phyloP scores from a whole-genome alignment of 2,888 invertebrate species.

The Megalurothrips usitatus region DNA sequence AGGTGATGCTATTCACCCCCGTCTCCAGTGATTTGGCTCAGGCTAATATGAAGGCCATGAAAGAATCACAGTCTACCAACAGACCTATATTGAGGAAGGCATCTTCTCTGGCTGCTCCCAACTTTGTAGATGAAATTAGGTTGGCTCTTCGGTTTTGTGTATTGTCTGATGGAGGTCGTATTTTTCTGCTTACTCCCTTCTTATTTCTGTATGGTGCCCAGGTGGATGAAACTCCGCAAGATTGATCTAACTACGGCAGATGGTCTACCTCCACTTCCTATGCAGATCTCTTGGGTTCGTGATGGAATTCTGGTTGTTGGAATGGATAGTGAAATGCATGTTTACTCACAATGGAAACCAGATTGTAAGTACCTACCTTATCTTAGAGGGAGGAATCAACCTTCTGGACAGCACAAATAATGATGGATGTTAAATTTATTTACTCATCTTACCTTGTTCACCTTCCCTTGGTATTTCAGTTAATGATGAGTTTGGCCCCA shows the following conservation, averaged over 20 bases:
- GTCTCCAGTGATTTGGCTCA: conserved; percentile 93
- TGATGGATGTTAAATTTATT: neutral
- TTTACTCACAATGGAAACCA: conserved; percentile 97
- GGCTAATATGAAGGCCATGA: conserved; percentile 88
- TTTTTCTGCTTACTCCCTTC: neutral
- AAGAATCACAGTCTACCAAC: conserved; percentile 77
- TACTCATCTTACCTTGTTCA: neutral
- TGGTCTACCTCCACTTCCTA: conserved; percentile 91
- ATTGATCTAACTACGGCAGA: conserved; percentile 91
- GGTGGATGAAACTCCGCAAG: conserved; percentile 90
- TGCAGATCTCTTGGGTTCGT: conserved; percentile 98
- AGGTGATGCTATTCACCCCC: conserved; percentile 84
- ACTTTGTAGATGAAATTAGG: conserved; percentile 86
- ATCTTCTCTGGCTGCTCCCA: conserved; percentile 82
- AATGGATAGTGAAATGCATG: conserved; percentile 99
- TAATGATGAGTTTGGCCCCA: conserved; percentile 33
- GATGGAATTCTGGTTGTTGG: conserved; percentile 97
- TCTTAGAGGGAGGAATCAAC: neutral
- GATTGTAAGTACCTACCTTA: conserved; percentile 46
- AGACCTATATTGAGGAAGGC: conserved; percentile 84
- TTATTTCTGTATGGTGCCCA: conserved; percentile 35
- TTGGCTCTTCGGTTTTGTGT: conserved; percentile 28
- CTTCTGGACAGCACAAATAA: neutral
- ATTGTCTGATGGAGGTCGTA: neutral
- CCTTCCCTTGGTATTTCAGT: conserved; percentile 27